Evolutionary conservation across 2,888 invertebrate species (phyloP).

Genomic region (Oscheius sp.): DNA sequence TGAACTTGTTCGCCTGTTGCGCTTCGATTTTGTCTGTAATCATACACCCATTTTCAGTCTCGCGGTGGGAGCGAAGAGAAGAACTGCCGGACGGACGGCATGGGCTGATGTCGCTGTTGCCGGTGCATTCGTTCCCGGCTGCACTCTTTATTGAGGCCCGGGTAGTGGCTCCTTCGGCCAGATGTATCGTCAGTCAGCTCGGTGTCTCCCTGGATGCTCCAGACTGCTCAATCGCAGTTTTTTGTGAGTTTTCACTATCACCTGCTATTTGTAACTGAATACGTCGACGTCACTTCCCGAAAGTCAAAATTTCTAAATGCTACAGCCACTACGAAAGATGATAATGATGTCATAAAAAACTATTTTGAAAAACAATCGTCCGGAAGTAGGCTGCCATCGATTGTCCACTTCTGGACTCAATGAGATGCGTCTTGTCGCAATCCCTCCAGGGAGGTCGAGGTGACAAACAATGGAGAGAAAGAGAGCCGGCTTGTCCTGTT

Average conservation of each 20-base stretch:
- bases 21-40: slow-evolving; percentile 15
- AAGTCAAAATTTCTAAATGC: not conserved
- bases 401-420: slow-evolving; percentile 21
- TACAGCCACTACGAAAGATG: too few species aligned
- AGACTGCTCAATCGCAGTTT: slow-evolving; percentile 58
- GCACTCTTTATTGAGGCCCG: slow-evolving; percentile 51
- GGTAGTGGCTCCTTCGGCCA: slow-evolving; percentile 41
- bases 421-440: slow-evolving; percentile 26
- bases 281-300: not conserved
- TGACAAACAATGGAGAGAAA: slow-evolving; percentile 25
- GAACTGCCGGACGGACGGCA: slow-evolving; percentile 20
- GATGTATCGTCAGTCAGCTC: slow-evolving; percentile 51
- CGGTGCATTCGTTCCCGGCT: slow-evolving; percentile 46
- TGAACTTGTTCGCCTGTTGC: not conserved
- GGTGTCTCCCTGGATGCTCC: slow-evolving; percentile 59
- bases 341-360: not conserved
- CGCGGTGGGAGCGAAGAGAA: slow-evolving; percentile 14
- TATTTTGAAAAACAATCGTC: not conserved
- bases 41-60: slow-evolving; percentile 14
- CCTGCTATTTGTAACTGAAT: slow-evolving; percentile 4
- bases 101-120: slow-evolving; percentile 48
- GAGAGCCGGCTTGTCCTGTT: too few species aligned
- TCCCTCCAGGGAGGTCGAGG: slow-evolving; percentile 17
- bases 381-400: slow-evolving; percentile 1
- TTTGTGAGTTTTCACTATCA: slow-evolving; percentile 54